Evolutionary conservation across 2,113 vertebrate genomes (phyloP).

Genomic region (Dryoscopus gambensis): DNA sequence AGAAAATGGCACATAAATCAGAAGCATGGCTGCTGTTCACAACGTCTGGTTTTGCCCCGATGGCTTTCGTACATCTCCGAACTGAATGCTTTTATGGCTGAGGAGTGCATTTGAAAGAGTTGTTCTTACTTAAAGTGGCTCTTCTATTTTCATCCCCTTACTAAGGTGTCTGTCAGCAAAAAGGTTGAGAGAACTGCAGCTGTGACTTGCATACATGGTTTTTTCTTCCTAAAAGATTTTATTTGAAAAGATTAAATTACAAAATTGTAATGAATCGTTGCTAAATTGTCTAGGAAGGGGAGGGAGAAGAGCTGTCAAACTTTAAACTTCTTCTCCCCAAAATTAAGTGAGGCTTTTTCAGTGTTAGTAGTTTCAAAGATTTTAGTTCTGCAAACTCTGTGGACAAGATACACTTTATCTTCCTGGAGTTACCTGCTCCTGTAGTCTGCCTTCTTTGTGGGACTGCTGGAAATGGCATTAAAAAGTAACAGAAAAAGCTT

Average conservation of each 20-base stretch:
- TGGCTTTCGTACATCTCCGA: background rate
- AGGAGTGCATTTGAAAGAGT: background rate
- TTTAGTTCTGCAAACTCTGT: background rate
- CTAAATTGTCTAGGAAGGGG: background rate
- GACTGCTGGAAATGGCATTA: background rate
- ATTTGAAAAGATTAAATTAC: background rate
- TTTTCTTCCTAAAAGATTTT: background rate
- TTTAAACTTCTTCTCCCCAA: background rate
- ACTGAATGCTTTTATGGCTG: background rate
- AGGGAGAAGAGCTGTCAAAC: background rate
- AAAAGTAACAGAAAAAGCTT: background rate
- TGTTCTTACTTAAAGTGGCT: background rate
- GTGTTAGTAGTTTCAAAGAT: background rate
- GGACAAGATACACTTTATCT: background rate
- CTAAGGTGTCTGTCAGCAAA: background rate
- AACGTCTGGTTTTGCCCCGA: rapidly evolving
- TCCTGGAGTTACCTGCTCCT: background rate
- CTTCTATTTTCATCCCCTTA: background rate
- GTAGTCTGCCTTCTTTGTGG: background rate
- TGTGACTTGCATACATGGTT: background rate
- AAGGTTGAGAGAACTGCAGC: background rate
- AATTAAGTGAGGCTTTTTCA: background rate
- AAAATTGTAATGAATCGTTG: background rate
- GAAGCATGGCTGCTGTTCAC: background rate
- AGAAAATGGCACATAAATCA: background rate